Base-by-base conservation (phyloP, 1,140 invertebrate genomes). In the Venustaconcha ellipsiformis region DNA sequence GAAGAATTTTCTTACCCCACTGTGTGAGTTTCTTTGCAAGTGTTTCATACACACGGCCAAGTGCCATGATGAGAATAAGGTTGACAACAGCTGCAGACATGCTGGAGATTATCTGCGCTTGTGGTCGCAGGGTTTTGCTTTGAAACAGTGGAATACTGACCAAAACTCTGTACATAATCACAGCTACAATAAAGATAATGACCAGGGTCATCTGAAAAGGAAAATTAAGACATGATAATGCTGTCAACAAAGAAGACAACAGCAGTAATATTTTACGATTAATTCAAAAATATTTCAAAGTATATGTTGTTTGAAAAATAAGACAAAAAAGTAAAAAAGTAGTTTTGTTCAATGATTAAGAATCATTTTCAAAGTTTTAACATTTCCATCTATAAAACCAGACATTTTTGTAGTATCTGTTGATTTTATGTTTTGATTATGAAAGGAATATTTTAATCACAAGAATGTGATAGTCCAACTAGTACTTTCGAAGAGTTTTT, bases 21-120 rank as follows among this genome's bases (percentile, higher is more conserved):
- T 99, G 96, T 0, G 98, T 99, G 59, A 99, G 92, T 89, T 95
- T 96, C 83, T 96, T 93, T 0, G 98, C 97, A 59, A 98, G 87
- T 89, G 93, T 94, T 80, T 94, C 94, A 85, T 99, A 99, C 57
- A 98, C 92, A 94, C 91, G 87, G 8, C 92, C 92, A 79, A 93
- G 90, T 13, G 89, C 88, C 92, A 93, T 92, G 78, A 93, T 93
- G 67, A 93, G 87, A 57, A 93, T 92, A 66, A 95, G 90, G 90
- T 95, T 95, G 64, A 95, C 93, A 18, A 94, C 88, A 20, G 94
- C 94, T 8, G 94, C 93, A 8, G 93, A 93, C 67, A 94, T 88
- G 70, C 92, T 92, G 55, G 94, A 93, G 75, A 95, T 93, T 14
- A 92, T 91, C 79, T 93, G 92, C 11, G 93, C 92, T 71, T 92